phyloP scores from a whole-genome alignment of 2,888 invertebrate genomes.

The Patella depressa region DNA sequence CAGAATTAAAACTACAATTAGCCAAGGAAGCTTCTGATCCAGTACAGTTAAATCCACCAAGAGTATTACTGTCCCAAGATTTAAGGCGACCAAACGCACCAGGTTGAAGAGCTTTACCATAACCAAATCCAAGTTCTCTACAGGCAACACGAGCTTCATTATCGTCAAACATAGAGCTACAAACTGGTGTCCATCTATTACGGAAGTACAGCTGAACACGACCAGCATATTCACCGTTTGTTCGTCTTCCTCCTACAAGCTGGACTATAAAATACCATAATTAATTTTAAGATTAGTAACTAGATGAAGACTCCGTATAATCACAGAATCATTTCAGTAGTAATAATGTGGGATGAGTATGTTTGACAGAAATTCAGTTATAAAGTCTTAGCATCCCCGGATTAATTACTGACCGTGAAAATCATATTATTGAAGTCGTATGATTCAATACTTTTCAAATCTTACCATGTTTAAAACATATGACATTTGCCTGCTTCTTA shows the following conservation, averaged over 20 bases:
- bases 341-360: too few species aligned
- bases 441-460: too few species aligned
- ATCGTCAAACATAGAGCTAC: conserved; percentile 46
- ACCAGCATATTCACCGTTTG: conserved; percentile 18
- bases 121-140: conserved; percentile 46
- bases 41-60: conserved; percentile 73
- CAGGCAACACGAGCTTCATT: conserved; percentile 46
- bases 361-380: too few species aligned
- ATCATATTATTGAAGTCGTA: too few species aligned
- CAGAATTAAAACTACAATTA: conserved; percentile 39
- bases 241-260: too few species aligned
- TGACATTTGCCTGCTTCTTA: background rate
- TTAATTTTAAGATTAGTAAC: too few species aligned
- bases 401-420: too few species aligned
- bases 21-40: conserved; percentile 47
- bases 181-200: conserved; percentile 50
- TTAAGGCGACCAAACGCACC: conserved; percentile 46
- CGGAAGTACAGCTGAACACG: conserved; percentile 48
- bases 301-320: too few species aligned
- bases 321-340: too few species aligned
- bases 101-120: conserved; percentile 45
- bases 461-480: conserved; percentile 5
- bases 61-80: conserved; percentile 30
- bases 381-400: too few species aligned
- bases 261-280: too few species aligned